Evolutionary conservation across 2,113 vertebrate genomes (phyloP).

Genomic region (Rattus rattus): DNA sequence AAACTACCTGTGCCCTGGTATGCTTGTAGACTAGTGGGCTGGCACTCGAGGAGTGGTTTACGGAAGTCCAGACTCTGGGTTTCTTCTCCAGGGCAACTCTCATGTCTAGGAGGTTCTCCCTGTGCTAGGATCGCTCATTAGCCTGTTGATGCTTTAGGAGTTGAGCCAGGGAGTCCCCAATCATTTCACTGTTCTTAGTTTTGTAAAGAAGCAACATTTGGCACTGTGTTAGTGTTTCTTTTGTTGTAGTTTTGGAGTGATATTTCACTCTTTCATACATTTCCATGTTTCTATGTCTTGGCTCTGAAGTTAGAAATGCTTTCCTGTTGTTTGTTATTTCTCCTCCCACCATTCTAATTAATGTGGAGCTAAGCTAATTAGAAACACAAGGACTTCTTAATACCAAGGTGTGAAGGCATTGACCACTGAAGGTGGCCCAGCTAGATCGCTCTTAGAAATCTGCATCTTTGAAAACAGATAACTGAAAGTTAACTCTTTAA

Average conservation of each 20-base stretch:
- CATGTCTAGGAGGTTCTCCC: background rate
- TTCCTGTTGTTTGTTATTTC: background rate
- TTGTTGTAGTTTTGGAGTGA: background rate
- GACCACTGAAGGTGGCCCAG: background rate
- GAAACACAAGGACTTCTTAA: background rate
- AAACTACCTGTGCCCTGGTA: background rate
- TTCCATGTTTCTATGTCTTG: background rate
- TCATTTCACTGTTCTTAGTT: background rate
- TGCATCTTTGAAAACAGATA: slow-evolving; percentile 9
- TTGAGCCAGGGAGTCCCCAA: no score
- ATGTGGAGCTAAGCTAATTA: background rate
- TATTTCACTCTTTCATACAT: background rate
- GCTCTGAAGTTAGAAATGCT: background rate
- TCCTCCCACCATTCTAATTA: background rate
- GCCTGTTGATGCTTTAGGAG: background rate
- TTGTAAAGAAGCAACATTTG: background rate
- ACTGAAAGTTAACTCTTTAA: background rate
- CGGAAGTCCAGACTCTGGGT: background rate
- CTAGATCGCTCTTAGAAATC: background rate
- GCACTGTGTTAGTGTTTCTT: background rate
- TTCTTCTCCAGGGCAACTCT: background rate
- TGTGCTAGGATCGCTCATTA: background rate
- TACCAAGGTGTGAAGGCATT: background rate
- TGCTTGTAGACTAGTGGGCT: background rate
- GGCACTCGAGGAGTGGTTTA: rapidly evolving